A percentile compares a stretch with the other conserved stretches of the same genome.
Conservation (phyloP, 2,888 invertebrate species). For the Clitarchus hookeri region DNA sequence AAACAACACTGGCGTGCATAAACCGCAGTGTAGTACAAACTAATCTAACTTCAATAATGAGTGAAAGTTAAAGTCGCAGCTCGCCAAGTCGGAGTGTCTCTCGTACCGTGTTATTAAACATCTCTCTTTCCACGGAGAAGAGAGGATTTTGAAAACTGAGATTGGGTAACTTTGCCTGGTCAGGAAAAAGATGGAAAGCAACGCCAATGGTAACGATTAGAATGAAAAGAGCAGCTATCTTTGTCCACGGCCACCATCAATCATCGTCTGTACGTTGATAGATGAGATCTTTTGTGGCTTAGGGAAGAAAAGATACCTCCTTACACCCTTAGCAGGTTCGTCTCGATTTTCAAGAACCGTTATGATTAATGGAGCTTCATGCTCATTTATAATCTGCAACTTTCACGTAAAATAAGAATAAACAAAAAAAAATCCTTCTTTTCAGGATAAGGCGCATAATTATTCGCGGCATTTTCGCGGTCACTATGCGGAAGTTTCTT, state of each 20-base stretch:
- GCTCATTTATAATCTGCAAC: background rate
- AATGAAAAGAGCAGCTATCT: constrained; percentile 2
- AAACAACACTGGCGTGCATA: too few species aligned
- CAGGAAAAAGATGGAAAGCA: background rate
- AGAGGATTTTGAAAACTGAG: background rate
- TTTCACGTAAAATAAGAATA: background rate
- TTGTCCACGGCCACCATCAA: background rate
- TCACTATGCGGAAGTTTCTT: background rate
- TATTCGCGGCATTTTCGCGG: background rate
- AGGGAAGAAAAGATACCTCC: background rate
- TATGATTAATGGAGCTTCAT: background rate
- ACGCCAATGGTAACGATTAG: background rate
- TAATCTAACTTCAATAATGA: too few species aligned
- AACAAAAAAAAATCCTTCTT: background rate
- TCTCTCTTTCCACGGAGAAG: background rate
- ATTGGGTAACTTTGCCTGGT: background rate
- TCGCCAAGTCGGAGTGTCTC: background rate
- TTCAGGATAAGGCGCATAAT: background rate
- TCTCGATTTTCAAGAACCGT: background rate
- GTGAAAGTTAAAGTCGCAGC: too few species aligned
- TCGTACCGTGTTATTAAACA: background rate
- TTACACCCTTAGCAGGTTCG: background rate
- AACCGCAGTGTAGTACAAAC: too few species aligned
- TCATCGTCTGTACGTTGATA: background rate
- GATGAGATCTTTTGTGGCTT: constrained; percentile 14